Evolutionary conservation across 2,113 vertebrate genomes (phyloP).

Genomic region (Panthera leo): DNA sequence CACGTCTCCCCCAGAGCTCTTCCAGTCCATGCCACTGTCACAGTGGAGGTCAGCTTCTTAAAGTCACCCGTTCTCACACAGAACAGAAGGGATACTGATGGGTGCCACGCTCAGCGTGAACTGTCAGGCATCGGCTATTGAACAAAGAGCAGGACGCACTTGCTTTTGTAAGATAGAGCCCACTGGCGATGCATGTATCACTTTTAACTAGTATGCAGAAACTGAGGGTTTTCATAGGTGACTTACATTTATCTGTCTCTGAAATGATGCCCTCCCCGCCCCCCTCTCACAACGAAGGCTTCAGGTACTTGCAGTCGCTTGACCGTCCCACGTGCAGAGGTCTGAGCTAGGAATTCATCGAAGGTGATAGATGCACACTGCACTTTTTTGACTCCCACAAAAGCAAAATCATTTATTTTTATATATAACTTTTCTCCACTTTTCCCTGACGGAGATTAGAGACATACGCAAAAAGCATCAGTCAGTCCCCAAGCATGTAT

Average conservation of each 20-base stretch:
- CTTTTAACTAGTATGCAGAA: not conserved
- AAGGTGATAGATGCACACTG: not conserved
- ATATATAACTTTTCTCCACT: not conserved
- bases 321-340: not conserved
- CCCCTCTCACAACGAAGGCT: not conserved
- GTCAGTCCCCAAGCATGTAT: not conserved
- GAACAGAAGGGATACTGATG: not conserved
- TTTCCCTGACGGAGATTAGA: not conserved
- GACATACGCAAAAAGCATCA: conserved; percentile 6
- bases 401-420: conserved; percentile 11
- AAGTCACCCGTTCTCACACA: not conserved
- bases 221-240: not conserved
- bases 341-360: not conserved
- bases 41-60: not conserved
- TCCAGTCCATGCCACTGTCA: not conserved
- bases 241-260: not conserved
- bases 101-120: not conserved
- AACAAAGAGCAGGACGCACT: not conserved
- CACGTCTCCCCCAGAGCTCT: not conserved
- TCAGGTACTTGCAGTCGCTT: not conserved
- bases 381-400: not conserved
- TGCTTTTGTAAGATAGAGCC: not conserved
- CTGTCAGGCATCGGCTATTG: not conserved
- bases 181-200: not conserved
- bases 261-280: not conserved